Evolutionary conservation across 2,888 invertebrate species (phyloP), one percentile per base, ranked within the genome.

Genomic region (Idaea biselata): DNA sequence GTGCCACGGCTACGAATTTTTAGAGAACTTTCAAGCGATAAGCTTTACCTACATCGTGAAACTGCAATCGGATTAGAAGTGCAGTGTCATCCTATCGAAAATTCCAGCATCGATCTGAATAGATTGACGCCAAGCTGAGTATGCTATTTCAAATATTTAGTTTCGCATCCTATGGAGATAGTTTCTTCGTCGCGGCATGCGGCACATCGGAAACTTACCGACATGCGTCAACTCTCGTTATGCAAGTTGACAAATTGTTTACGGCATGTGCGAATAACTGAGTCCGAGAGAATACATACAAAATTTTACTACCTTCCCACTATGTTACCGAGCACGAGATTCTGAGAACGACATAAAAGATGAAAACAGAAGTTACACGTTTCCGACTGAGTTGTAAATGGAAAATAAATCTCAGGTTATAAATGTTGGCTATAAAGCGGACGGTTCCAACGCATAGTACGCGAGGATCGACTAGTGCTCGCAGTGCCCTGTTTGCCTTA

Each of bases 211-310:
- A 56, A 75, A 73, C 71, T 79, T 73, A 70, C 67, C 69, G 59
- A 63, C 67, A 63, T 63, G 68, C 75, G 69, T 66, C 69, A 66
- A 61, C 60, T 70, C 61, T 18, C 31, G 62, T 63, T 58, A 65
- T 66, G 60, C 62, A 58, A 64, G 69, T 77, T 72, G 66, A 73
- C 62, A 70, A 74, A 79, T 77, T 72, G 76, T 76, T 77, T 57
- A 67, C 71, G 71, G 70, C 71, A 69, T 69, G 69, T 60, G 64
- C 31, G 58, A 64, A 68, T 65, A 63, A 60, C 64, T 66, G 62
- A 55, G 54, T 14, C 56, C 58, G 17, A 61, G 61, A 61, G 61
- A 31, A 32, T 32, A 25, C 66, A 31, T 16, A 61, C 53, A 55
- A 58, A 31, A 57, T 59, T 56, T 54, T 58, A 63, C 57, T 58